Evolutionary conservation across 2,888 invertebrate species (phyloP).

Genomic region (Eucera pruinosa): DNA sequence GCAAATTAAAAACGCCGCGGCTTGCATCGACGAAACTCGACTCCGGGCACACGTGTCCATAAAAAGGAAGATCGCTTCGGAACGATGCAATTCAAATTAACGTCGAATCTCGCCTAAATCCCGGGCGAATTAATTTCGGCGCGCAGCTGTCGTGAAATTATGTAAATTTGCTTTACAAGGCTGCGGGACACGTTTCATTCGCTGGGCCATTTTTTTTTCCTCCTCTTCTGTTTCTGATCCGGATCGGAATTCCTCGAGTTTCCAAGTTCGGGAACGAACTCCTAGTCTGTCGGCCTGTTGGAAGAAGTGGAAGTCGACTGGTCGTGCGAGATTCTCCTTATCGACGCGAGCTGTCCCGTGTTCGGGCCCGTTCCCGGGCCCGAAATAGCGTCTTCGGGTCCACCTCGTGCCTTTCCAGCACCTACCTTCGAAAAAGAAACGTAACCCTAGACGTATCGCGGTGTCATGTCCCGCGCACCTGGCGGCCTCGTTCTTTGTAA

Average conservation of each 20-base stretch:
- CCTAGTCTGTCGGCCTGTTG: slow-evolving; percentile 30
- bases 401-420: slow-evolving; percentile 57
- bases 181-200: slow-evolving; percentile 20
- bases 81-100: neutral
- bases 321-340: slow-evolving; percentile 69
- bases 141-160: slow-evolving; percentile 44
- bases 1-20: no score
- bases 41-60: no score
- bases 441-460: slow-evolving; percentile 82
- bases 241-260: slow-evolving; percentile 53
- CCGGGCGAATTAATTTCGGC: slow-evolving; percentile 36
- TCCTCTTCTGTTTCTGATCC: slow-evolving; percentile 38
- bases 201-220: neutral
- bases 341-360: slow-evolving; percentile 64
- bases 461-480: slow-evolving; percentile 82
- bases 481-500: slow-evolving; percentile 82
- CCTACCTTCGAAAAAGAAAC: slow-evolving; percentile 72
- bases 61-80: no score
- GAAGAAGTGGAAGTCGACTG: slow-evolving; percentile 62
- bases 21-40: no score
- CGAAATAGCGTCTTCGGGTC: slow-evolving; percentile 65
- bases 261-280: slow-evolving; percentile 41
- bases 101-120: slow-evolving; percentile 1
- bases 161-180: slow-evolving; percentile 49
- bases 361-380: slow-evolving; percentile 51